Percentiles rank a stretch among this genome's conserved stretches.
phyloP scores from a whole-genome alignment of 2,888 invertebrate species.

The Perizoma affinitatum region DNA sequence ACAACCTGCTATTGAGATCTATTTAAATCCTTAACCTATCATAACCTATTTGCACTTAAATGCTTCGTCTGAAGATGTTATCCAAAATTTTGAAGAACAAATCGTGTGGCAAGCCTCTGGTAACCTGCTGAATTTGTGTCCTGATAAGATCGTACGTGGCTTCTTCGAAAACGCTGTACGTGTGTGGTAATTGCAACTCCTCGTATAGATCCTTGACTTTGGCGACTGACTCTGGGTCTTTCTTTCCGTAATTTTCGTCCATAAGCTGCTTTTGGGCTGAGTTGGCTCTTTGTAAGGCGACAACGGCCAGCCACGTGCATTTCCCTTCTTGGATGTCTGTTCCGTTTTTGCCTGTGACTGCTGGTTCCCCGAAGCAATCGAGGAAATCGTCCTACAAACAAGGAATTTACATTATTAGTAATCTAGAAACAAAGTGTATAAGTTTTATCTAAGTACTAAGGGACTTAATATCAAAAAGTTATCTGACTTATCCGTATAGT shows the following conservation, averaged over 20 bases:
- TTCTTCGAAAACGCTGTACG: constrained; percentile 92
- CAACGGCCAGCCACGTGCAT: constrained; percentile 97
- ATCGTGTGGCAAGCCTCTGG: constrained; percentile 91
- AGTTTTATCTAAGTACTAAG: no score
- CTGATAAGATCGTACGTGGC: constrained; percentile 92
- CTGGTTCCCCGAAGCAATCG: constrained; percentile 95
- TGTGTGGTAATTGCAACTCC: constrained; percentile 89
- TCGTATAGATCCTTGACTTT: constrained; percentile 90
- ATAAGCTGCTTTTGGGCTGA: constrained; percentile 88
- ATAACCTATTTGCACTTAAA: constrained; percentile 65
- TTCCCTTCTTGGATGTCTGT: constrained; percentile 98
- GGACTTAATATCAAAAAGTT: no score
- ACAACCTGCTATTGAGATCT: constrained; percentile 38
- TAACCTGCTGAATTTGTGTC: constrained; percentile 93
- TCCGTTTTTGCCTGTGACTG: constrained; percentile 94
- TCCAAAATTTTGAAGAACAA: constrained; percentile 92
- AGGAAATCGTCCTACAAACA: constrained; percentile 90
- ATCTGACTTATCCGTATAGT: no score
- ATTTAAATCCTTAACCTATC: constrained; percentile 20
- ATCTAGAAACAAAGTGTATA: neutral
- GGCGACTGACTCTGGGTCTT: constrained; percentile 86
- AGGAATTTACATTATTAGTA: constrained; percentile 8
- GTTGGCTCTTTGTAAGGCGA: constrained; percentile 91
- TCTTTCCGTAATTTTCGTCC: constrained; percentile 90
- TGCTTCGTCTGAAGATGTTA: constrained; percentile 90